Percentiles rank a stretch among this genome's conserved stretches.
Evolutionary conservation across 2,113 vertebrate species (phyloP).

Genomic region (Phylloscopus trochiloides): DNA sequence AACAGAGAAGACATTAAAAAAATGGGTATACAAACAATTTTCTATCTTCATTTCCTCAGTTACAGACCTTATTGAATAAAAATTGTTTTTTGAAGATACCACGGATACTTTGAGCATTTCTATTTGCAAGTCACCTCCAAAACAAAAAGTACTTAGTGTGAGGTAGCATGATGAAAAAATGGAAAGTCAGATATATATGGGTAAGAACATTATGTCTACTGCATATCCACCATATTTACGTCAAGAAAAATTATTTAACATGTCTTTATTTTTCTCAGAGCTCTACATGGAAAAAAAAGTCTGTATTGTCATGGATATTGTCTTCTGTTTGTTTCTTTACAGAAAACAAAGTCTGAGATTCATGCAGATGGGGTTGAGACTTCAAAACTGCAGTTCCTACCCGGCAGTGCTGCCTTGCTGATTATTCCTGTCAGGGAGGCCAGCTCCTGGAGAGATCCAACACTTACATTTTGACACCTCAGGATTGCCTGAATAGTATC

Average conservation of each 20-base stretch:
- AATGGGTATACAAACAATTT: background rate
- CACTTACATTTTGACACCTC: slow-evolving; percentile 87
- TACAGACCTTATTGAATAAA: background rate
- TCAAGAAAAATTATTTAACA: background rate
- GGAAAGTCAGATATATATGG: background rate
- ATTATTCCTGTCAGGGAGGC: slow-evolving; percentile 92
- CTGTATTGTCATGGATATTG: background rate
- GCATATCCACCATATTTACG: background rate
- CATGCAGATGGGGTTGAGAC: background rate
- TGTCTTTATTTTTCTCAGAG: background rate
- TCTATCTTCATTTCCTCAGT: background rate
- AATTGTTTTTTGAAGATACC: background rate
- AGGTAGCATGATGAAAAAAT: background rate
- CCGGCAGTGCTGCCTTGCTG: slow-evolving; percentile 95
- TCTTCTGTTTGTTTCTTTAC: background rate
- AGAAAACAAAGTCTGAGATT: background rate
- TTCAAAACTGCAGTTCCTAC: slow-evolving; percentile 62
- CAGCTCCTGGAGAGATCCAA: slow-evolving; percentile 88
- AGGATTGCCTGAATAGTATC: slow-evolving; percentile 93
- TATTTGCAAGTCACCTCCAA: background rate
- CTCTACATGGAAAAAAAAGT: background rate
- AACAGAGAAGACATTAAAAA: background rate
- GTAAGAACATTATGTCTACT: background rate
- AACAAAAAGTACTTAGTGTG: background rate
- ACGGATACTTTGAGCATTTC: background rate